phyloP scores from a whole-genome alignment of 2,113 vertebrate genomes.

The Ornithorhynchus anatinus region DNA sequence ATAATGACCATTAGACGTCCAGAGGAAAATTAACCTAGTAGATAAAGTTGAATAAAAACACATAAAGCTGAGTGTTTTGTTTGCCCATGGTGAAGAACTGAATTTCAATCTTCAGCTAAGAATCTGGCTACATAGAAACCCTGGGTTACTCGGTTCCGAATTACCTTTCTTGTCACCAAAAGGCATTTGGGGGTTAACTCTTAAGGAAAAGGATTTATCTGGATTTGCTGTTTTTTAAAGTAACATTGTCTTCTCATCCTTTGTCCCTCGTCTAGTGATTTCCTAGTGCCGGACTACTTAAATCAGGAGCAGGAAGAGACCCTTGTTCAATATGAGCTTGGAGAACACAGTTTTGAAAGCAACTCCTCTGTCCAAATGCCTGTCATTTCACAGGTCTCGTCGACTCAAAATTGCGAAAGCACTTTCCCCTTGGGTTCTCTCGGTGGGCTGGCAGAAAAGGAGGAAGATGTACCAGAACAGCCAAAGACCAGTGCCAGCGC shows the following conservation, averaged over 20 bases:
- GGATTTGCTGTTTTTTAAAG: constrained; percentile 28
- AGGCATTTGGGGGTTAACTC: not conserved
- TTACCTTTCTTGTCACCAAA: constrained; percentile 2
- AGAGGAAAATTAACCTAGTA: too few species aligned
- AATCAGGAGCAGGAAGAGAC: constrained; percentile 95
- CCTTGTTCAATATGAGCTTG: constrained; percentile 92
- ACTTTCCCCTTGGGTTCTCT: constrained; percentile 86
- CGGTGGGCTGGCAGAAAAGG: constrained; percentile 82
- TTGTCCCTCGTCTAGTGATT: constrained; percentile 85
- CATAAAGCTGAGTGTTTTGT: not conserved
- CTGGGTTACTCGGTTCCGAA: constrained; percentile 21
- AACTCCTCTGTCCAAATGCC: constrained; percentile 89
- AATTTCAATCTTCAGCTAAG: not conserved
- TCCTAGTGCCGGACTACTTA: constrained; percentile 98
- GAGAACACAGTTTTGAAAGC: constrained; percentile 86
- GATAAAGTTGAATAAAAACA: too few species aligned
- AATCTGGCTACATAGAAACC: not conserved
- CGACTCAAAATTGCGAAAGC: constrained; percentile 95
- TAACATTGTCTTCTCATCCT: constrained; percentile 70
- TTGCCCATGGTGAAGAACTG: too few species aligned
- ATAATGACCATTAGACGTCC: too few species aligned
- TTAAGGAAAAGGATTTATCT: not conserved
- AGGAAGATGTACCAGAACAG: constrained; percentile 77
- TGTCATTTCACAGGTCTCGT: constrained; percentile 92
- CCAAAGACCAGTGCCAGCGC: constrained; percentile 76